Percentiles rank a stretch among this genome's conserved stretches.
Conservation (phyloP, 2,797 vertebrate genomes). For the Hapalemur alaotrensis region DNA sequence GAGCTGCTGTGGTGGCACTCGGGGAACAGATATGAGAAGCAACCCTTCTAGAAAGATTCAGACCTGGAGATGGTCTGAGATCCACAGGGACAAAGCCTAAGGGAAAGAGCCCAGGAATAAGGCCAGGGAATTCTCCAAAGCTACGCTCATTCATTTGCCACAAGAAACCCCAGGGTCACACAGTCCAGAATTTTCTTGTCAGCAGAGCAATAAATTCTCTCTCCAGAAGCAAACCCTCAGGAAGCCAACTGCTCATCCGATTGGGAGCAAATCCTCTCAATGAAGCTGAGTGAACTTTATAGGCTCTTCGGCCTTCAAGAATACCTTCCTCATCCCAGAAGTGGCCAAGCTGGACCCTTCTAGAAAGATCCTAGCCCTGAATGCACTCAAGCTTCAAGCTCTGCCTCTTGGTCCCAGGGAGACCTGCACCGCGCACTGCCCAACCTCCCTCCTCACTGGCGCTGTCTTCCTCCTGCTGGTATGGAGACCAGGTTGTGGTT, state of each 20-base stretch:
- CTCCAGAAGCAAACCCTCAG: background rate
- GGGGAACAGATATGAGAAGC: background rate
- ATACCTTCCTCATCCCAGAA: background rate
- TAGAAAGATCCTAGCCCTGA: background rate
- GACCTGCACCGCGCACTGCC: no score
- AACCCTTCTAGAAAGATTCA: background rate
- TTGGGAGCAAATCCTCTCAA: background rate
- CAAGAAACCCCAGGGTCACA: background rate
- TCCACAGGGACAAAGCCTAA: background rate
- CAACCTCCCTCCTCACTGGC: rapidly evolving
- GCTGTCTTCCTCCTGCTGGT: rapidly evolving
- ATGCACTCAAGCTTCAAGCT: background rate
- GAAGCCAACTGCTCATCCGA: background rate
- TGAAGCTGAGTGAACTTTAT: background rate
- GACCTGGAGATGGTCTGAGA: background rate
- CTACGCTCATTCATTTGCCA: background rate
- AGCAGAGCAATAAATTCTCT: background rate
- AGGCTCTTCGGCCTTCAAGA: background rate
- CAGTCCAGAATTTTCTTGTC: background rate
- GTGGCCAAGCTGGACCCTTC: background rate
- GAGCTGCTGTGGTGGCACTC: background rate
- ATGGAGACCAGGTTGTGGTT: background rate
- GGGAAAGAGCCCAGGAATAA: background rate
- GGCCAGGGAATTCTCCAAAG: background rate
- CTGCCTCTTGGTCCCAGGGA: background rate